These are phyloP conservation scores for Turritopsis dohrnii DNA, from an alignment of 30 jellyfish, hydroid and myxozoan genomes.

Conservation along the genomic window DNA sequence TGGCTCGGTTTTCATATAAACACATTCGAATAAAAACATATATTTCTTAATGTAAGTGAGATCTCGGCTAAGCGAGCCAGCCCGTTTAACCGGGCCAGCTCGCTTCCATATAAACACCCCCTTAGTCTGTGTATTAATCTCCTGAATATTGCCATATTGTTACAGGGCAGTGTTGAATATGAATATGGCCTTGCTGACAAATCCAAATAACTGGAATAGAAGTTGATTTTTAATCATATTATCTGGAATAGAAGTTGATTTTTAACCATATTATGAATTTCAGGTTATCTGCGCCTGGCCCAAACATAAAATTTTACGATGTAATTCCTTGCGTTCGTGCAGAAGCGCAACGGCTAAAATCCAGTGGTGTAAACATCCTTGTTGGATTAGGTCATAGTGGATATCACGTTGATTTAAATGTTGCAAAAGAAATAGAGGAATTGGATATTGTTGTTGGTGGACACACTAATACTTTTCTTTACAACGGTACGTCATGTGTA, in stretches of 20 bases:
- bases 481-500: constrained; percentile 46
- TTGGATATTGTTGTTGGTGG: constrained; percentile 98
- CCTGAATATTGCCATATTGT: too few relatives aligned
- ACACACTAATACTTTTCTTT: constrained; percentile 82
- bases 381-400: constrained; percentile 99
- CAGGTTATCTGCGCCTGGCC: constrained; percentile 97
- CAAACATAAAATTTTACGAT: constrained; percentile 53
- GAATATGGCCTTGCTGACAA: not conserved
- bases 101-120: too few relatives aligned
- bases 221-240: too few relatives aligned
- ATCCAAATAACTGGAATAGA: constrained; percentile 1
- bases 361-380: constrained; percentile 56
- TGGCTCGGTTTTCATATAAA: too few relatives aligned
- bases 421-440: constrained; percentile 74
- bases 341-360: constrained; percentile 76
- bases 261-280: not conserved
- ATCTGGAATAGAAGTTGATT: too few relatives aligned
- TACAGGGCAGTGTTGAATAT: not conserved
- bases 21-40: too few relatives aligned
- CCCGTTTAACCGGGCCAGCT: too few relatives aligned
- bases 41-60: too few relatives aligned
- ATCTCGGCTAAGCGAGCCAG: too few relatives aligned
- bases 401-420: constrained; percentile 47
- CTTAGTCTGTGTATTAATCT: too few relatives aligned
- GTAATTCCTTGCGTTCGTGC: constrained; percentile 60